Conservation (phyloP, 92 coral and sea anemone species). For the Ricordea florida region DNA sequence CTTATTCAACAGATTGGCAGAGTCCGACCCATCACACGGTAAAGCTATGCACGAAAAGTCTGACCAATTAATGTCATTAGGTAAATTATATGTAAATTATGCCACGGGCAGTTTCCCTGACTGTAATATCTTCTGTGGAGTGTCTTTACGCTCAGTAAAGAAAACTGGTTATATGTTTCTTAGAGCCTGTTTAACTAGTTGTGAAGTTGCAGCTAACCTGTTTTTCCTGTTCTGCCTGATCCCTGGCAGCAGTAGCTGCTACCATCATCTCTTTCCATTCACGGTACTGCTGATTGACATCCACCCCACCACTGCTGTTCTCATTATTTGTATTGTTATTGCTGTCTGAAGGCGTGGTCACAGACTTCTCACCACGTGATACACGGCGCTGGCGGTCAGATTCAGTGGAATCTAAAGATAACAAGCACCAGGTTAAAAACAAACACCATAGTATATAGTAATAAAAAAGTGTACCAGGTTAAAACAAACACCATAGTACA, state of each 20-base stretch:
- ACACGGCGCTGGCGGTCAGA: constrained; percentile 33
- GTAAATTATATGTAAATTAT: too few relatives aligned
- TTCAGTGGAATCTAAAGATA: constrained; percentile 61
- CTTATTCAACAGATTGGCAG: too few relatives aligned
- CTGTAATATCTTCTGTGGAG: too few relatives aligned
- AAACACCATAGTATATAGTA: too few relatives aligned
- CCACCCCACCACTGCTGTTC: constrained; percentile 48
- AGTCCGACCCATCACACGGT: too few relatives aligned
- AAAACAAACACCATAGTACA: too few relatives aligned
- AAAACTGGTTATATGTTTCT: not conserved
- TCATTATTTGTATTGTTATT: constrained; percentile 31
- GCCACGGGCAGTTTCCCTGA: too few relatives aligned
- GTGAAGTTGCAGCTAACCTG: constrained; percentile 76
- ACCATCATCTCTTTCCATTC: constrained; percentile 99
- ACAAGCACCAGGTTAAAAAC: too few relatives aligned
- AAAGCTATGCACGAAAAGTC: too few relatives aligned
- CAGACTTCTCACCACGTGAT: constrained; percentile 16
- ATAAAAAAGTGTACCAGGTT: too few relatives aligned
- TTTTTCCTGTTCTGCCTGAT: constrained; percentile 91
- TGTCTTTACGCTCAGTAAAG: too few relatives aligned
- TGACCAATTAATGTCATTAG: too few relatives aligned
- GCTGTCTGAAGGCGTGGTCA: constrained; percentile 10
- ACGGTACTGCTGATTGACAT: constrained; percentile 73
- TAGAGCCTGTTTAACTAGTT: not conserved
- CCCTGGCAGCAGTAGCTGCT: constrained; percentile 86